Evolutionary conservation across 1,140 invertebrate species (phyloP).

Genomic region (Temnothorax nylanderi): DNA sequence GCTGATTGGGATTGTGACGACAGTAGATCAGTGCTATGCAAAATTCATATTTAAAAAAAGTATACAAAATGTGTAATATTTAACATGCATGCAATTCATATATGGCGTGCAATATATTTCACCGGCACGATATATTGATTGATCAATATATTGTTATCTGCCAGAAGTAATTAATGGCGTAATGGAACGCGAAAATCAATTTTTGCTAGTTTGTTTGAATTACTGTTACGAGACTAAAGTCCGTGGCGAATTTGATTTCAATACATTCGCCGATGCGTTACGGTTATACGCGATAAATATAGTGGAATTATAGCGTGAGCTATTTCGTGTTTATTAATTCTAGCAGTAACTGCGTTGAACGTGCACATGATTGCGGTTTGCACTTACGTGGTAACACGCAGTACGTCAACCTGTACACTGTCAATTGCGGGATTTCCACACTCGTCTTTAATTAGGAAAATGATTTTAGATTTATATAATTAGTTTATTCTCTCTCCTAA

Average conservation of each 20-base stretch:
- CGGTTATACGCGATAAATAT: background rate
- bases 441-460: background rate
- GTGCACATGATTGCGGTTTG: background rate
- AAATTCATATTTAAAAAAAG: background rate
- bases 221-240: background rate
- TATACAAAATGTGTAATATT: background rate
- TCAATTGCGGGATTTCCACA: background rate
- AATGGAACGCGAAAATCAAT: conserved; percentile 32
- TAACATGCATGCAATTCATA: background rate
- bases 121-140: background rate
- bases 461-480: background rate
- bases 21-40: background rate
- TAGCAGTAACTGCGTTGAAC: background rate
- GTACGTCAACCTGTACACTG: background rate
- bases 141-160: conserved; percentile 26
- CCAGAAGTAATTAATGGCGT: conserved; percentile 19
- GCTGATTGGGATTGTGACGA: background rate
- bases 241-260: background rate
- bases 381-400: background rate
- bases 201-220: conserved; percentile 13
- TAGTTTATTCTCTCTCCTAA: background rate
- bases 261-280: background rate
- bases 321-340: conserved; percentile 42
- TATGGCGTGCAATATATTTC: background rate
- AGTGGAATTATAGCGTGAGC: background rate